Evolutionary conservation across 2,888 invertebrate species (phyloP).

Genomic region (Eristalinus sepulchralis): DNA sequence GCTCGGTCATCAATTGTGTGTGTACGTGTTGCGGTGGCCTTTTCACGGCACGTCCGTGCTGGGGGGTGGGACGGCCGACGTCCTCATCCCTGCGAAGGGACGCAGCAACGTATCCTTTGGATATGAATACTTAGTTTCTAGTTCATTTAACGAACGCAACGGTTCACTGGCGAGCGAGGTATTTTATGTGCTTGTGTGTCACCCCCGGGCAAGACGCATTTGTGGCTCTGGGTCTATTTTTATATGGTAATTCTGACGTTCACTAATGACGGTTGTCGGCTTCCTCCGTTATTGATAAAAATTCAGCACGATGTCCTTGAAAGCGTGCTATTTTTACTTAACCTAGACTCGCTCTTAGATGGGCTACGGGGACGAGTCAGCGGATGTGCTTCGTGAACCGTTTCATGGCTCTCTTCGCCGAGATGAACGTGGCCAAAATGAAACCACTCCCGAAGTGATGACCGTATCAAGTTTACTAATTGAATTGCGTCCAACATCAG

Average conservation of each 20-base stretch:
- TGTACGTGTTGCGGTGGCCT: background rate
- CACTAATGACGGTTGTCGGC: conserved; percentile 51
- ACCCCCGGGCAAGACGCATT: background rate
- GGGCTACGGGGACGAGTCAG: background rate
- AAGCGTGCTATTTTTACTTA: conserved; percentile 29
- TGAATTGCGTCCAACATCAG: background rate
- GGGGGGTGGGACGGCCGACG: background rate
- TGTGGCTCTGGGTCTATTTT: conserved; percentile 36
- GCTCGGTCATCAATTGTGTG: background rate
- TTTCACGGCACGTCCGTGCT: background rate
- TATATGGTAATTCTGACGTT: conserved; percentile 29
- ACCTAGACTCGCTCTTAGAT: conserved; percentile 28
- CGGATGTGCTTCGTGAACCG: conserved; percentile 22
- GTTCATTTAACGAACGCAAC: conserved; percentile 12
- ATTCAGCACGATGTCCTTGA: conserved; percentile 33
- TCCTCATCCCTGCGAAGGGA: background rate
- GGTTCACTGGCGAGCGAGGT: background rate
- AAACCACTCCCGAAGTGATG: background rate
- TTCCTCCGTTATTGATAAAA: conserved; percentile 47
- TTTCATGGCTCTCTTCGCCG: conserved; percentile 6
- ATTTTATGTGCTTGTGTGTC: background rate
- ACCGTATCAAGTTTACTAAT: background rate
- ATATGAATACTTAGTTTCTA: conserved; percentile 11
- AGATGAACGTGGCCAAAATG: background rate
- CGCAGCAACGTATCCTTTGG: conserved; percentile 1